A percentile compares a stretch with the other conserved stretches of the same genome.
Conservation (phyloP, 2,113 vertebrate species). For the Meles meles region DNA sequence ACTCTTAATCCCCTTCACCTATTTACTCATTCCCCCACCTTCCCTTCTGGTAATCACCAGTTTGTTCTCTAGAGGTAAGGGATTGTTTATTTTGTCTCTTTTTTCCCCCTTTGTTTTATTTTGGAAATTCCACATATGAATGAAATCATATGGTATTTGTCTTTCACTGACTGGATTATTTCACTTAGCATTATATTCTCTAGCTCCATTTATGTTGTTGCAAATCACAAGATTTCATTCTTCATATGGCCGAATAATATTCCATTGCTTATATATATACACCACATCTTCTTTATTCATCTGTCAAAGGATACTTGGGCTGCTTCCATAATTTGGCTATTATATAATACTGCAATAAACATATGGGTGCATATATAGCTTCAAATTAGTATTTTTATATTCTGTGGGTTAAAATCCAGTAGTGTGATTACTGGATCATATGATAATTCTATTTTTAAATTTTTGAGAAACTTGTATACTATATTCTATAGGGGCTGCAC, state of each 20-base stretch:
- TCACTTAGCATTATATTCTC: neutral
- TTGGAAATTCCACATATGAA: neutral
- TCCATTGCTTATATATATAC: neutral
- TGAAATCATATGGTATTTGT: neutral
- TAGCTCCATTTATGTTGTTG: neutral
- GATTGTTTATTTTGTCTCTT: neutral
- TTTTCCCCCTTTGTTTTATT: neutral
- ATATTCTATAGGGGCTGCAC: neutral
- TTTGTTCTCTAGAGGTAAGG: neutral
- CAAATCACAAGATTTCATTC: neutral
- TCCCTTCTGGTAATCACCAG: neutral
- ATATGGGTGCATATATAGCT: neutral
- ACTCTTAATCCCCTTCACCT: neutral
- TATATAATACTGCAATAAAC: neutral
- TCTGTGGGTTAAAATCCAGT: neutral
- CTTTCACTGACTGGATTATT: neutral
- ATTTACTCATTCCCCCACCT: neutral
- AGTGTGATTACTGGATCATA: neutral
- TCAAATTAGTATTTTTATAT: neutral
- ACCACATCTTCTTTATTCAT: neutral
- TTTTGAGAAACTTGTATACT: neutral
- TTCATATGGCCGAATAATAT: neutral
- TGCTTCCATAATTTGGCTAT: neutral
- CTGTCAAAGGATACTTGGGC: neutral
- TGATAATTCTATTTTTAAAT: neutral